Base-by-base conservation (phyloP, 2,113 vertebrate genomes). In the Gadus chalcogrammus region DNA sequence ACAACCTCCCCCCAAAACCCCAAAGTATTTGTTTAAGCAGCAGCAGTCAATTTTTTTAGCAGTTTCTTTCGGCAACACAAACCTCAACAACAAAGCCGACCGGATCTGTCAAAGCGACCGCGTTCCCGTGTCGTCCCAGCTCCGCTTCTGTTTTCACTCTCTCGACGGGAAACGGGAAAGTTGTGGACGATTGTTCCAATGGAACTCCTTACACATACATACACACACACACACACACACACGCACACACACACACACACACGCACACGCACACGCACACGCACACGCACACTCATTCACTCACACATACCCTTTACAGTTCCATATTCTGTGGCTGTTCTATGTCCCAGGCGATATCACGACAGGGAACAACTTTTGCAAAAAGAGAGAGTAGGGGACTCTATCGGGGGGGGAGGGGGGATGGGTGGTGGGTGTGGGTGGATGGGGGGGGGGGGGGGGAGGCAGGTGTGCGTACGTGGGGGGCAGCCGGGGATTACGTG, bases 401-500 rank as follows among this genome's bases (percentile, higher is more conserved):
- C 15, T n/a, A 18, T 59, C 16, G 56, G n/a, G 8, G 15, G n/a
- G n/a, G 15, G 15, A 4, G 18, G 11, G 7, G 17, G 2, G 62
- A 15, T 28, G 62, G 28, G 28, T 3, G 15, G 11, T 12, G 61
- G 13, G 18, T 24, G 61, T 24, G 61, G 61, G 61, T 61, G 61
- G 20, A 20, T 20, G 35, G 63, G 8, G 11, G 62, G 6, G 16
- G 61, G 28, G n/a, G n/a, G n/a, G n/a, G n/a, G n/a, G n/a, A n/a
- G 3, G 42, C 5, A 74, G 13, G 24, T 24, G 24, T 24, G 24
- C 24, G 2, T 42, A 42, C 42, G 42, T 48, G 6, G 12, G 11
- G 8, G n/a, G 17, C 31, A 7, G 31, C 4, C 31, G 1, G 60
- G 3, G 60, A 83, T 87, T 91, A 95, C 81, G 95, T 95, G 53